Evolutionary conservation across 53 echinoderm and acorn worm species (phyloP).

Genomic region (Holothuria leucospilota): DNA sequence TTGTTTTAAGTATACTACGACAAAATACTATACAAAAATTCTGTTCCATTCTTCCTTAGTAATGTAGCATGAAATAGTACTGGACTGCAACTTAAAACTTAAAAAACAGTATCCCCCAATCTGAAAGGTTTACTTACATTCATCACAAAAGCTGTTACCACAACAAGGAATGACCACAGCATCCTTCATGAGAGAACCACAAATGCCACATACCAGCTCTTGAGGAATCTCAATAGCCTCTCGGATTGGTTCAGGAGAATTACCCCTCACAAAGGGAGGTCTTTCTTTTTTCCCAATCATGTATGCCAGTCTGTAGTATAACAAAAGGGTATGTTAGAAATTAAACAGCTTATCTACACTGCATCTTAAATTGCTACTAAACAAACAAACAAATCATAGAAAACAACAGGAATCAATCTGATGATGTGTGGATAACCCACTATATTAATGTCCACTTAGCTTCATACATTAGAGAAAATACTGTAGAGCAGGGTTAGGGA

Average conservation of each 20-base stretch:
- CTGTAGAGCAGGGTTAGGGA: too few relatives aligned
- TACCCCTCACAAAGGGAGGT: slow-evolving; percentile 81
- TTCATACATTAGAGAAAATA: too few relatives aligned
- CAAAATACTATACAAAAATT: too few relatives aligned
- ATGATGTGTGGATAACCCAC: too few relatives aligned
- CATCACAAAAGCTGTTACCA: slow-evolving; percentile 98
- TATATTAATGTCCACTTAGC: too few relatives aligned
- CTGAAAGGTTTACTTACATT: slow-evolving; percentile 75
- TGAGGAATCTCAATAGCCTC: slow-evolving; percentile 81
- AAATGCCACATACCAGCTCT: slow-evolving; percentile 81
- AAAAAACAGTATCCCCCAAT: background rate
- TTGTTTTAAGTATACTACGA: too few relatives aligned
- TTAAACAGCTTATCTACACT: background rate
- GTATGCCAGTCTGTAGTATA: slow-evolving; percentile 58
- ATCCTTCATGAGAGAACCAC: slow-evolving; percentile 85
- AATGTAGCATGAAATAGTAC: too few relatives aligned
- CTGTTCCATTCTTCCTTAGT: too few relatives aligned
- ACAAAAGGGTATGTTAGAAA: background rate
- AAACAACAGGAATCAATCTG: background rate
- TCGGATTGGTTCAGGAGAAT: slow-evolving; percentile 78
- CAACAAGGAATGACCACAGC: slow-evolving; percentile 98
- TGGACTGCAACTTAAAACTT: too few relatives aligned
- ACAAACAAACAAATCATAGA: too few relatives aligned
- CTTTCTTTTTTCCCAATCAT: slow-evolving; percentile 77
- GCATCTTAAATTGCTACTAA: too few relatives aligned